These are phyloP conservation scores for Phenganax subtilis DNA, from an alignment of 92 coral and sea anemone species.

Conservation along the genomic window DNA sequence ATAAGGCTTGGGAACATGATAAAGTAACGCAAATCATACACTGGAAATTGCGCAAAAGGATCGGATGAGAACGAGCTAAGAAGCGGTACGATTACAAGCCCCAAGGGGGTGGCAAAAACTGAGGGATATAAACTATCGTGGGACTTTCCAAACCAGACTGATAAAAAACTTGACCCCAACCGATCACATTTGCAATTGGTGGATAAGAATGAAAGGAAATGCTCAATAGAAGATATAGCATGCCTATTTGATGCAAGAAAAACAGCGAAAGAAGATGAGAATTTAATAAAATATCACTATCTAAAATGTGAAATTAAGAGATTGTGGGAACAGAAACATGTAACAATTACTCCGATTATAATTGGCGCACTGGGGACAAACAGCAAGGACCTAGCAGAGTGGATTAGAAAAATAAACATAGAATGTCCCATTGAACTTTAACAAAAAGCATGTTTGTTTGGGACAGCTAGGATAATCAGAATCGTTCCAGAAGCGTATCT, in stretches of 20 bases:
- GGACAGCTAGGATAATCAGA: background rate
- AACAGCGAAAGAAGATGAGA: background rate
- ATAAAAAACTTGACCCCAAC: slow-evolving; percentile 5
- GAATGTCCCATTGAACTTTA: background rate
- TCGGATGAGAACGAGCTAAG: background rate
- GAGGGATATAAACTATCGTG: background rate
- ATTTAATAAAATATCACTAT: background rate
- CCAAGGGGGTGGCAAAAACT: background rate
- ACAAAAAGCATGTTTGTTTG: background rate
- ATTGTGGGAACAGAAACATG: no score
- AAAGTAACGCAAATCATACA: slow-evolving; percentile 20
- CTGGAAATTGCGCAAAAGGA: background rate
- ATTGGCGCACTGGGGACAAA: no score
- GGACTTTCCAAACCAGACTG: background rate
- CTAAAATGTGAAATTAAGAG: no score
- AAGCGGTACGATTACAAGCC: background rate
- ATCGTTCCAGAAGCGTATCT: no score
- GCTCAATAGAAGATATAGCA: background rate
- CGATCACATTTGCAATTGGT: background rate
- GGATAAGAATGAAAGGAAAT: background rate
- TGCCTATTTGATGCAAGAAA: background rate
- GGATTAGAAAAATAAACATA: background rate
- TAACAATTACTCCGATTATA: no score
- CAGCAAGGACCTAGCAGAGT: no score
- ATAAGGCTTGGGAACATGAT: slow-evolving; percentile 29